Base-by-base conservation (phyloP, 2,797 vertebrate genomes). In the Oreortyx pictus region DNA sequence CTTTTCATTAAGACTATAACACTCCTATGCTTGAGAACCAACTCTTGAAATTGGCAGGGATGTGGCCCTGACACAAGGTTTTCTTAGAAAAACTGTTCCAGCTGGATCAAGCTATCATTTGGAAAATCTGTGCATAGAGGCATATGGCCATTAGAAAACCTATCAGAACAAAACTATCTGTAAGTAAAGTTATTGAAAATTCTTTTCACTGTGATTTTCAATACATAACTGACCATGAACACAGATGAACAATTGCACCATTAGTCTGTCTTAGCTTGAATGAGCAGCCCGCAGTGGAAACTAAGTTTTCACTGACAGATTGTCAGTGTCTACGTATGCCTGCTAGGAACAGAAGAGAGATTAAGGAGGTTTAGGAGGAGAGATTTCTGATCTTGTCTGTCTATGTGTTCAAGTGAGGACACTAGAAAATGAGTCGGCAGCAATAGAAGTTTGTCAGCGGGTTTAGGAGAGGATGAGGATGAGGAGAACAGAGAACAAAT, bases 81-180 rank as follows among this genome's bases (percentile, higher is more conserved):
- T 95, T 83, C 84, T 78, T 86, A 62, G 62, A 89, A 91, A 89
- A 70, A 86, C 80, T 82, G n/a, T 95, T 93, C 91, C 91, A 96
- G 87, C 85, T 96, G 92, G 91, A 94, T 95, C 50, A 66, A 86
- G 76, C n/a, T 78, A 86, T 49, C 80, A 56, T 83, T 88, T 95
- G 87, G 93, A 93, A 91, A 41, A 74, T 76, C 35, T 8, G 5
- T 82, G 52, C 56, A 25, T 16, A 67, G 66, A 95, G 50, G 59
- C 92, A 93, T 92, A 93, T 89, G 91, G 85, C 62, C 35, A 56
- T 81, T 93, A 93, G 76, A 76, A 52, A 94, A 86, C 1, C 5
- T 89, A 75, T 78, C 43, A 8, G 85, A 86, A 82, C 29, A 76
- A 88, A 92, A 59, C 79, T 61, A 37, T 62, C 81, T 93, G 66